Evolutionary conservation across 2,888 invertebrate genomes (phyloP).

Genomic region (Cerastis rubricosa): DNA sequence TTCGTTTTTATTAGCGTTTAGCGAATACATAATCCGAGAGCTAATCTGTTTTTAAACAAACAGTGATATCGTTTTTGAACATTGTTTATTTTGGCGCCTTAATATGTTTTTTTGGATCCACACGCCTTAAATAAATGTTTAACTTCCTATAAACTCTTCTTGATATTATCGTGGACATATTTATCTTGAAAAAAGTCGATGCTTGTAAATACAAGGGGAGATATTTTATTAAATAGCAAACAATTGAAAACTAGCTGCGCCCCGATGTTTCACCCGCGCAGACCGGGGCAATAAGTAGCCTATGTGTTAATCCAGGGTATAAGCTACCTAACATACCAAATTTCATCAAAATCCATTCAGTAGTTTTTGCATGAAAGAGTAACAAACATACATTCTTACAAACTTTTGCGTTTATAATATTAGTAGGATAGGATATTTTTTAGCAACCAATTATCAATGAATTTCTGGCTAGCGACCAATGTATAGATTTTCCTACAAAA

Average conservation of each 20-base stretch:
- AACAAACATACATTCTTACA: no score
- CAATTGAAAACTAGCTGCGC: no score
- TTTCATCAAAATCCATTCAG: no score
- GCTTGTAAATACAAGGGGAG: not conserved
- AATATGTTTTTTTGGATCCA: not conserved
- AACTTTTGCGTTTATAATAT: no score
- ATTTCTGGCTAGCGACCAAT: not conserved
- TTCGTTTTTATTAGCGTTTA: not conserved
- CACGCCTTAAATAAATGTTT: not conserved
- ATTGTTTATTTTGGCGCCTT: slow-evolving; percentile 23
- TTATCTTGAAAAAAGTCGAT: not conserved
- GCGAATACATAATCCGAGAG: slow-evolving; percentile 35
- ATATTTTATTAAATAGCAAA: not conserved
- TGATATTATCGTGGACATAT: not conserved
- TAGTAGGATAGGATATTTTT: no score
- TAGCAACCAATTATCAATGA: no score
- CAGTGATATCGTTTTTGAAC: slow-evolving; percentile 20
- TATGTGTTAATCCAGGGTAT: no score
- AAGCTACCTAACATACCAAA: no score
- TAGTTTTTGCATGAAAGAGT: no score
- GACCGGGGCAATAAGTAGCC: no score
- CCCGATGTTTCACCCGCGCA: no score
- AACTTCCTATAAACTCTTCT: not conserved
- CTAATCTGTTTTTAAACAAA: slow-evolving; percentile 48
- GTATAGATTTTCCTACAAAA: not conserved